Base-by-base conservation (phyloP, 2,797 vertebrate species). In the Limnodromus scolopaceus region DNA sequence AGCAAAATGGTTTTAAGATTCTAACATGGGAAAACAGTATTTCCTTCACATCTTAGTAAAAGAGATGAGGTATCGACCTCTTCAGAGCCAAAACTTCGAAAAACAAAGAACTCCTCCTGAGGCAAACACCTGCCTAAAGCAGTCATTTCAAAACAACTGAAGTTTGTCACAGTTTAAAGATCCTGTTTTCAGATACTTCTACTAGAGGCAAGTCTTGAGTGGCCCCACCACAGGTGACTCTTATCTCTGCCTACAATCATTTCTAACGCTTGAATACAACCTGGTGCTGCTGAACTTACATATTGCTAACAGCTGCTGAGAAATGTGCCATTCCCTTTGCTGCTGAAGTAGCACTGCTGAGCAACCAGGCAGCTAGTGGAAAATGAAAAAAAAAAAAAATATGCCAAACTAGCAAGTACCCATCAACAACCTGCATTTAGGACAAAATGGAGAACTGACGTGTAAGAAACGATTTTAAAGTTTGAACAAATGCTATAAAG, bases 171-270 rank as follows among this genome's bases (percentile, higher is more conserved):
- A 82, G 25, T 18, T 71, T 69, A 51, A 89, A 84, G 36, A 72
- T 23, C 22, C 14, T 36, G 23, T 36, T 60, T 68, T 55, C 61
- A 64, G 45, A 32, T 3, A 70, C 23, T 88, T 77, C 24, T 48
- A 55, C 83, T 38, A 22, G 8, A 72, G 34, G n/a, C 25, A 83
- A 61, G 14, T 22, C n/a, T 10, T 68, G 22, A 63, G 60, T 0
- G 0, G 45, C 14, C 34, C 48, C 16, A 32, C 7, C 46, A 65
- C 0, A 43, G 32, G 22, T 16, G n/a, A 74, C 13, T 7, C 45
- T 70, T n/a, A 39, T 9, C 25, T 58, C 39, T 61, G n/a, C 9
- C 32, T 38, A 17, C 6, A 13, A 16, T 34, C 0, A 27, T n/a
- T 64, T 32, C 63, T 43, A 58, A 48, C 0, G 1, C 51, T 54